Evolutionary conservation across 2,113 vertebrate species (phyloP), one percentile per base, ranked within the genome.

Genomic region (Suricata suricatta): DNA sequence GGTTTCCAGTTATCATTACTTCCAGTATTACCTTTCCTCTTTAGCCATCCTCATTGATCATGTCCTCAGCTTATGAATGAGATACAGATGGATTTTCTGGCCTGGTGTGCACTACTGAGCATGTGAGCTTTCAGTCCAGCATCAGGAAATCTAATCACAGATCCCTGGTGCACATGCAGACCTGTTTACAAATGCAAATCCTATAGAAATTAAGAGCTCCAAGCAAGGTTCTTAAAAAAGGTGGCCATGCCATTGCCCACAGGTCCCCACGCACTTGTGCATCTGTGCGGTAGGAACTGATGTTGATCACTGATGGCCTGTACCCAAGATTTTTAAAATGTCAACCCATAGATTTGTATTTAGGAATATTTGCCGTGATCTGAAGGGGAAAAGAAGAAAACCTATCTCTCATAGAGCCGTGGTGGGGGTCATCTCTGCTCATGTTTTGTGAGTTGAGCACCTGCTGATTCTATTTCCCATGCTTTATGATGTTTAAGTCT

Each of bases 21-120:
- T 85, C 14, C n/a, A 54, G 15, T 79, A 96, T 63, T 69, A 35
- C 14, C 31, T 91, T 93, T 93, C 88, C n/a, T 47, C 64, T 93
- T 63, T 52, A 19, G 9, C 54, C 10, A 3, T 93, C 15, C 85
- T 63, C 82, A 85, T 17, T 57, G 21, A 3, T 69, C 38, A 23
- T 63, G 27, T 74, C 31, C 15, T 6, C 21, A 60, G 57, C 57
- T 60, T 21, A 23, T 88, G 10, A 80, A 69, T 69, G 57, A 94
- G 25, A 10, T 44, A 79, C 10, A 27, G 15, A 11, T 10, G 6
- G 66, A 35, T 91, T 76, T 69, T 63, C 83, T 91, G 71, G 88
- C 63, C n/a, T 85, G 57, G 3, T n/a, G 2, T 69, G 31, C 23
- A 68, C 52, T 69, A 4, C 29, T 93, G 23, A 76, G 54, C 33